Evolutionary conservation across 2,113 vertebrate species (phyloP).

Genomic region (Mormoops blainvillei): DNA sequence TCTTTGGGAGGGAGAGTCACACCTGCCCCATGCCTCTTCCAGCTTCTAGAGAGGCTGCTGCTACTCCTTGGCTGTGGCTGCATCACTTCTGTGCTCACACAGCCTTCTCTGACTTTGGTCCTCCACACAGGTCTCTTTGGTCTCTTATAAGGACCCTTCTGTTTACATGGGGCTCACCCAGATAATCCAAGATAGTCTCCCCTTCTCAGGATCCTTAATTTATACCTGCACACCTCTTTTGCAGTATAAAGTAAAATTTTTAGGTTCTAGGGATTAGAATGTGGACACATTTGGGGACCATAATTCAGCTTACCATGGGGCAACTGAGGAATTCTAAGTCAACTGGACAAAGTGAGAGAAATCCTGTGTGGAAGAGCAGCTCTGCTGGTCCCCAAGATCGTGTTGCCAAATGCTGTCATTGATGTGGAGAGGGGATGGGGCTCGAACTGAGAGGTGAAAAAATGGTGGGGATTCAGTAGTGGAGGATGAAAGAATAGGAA

Average conservation of each 20-base stretch:
- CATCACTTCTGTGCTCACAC: not conserved
- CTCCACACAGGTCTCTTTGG: too few species aligned
- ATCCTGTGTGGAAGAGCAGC: not conserved
- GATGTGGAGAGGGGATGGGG: not conserved
- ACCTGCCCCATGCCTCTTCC: not conserved
- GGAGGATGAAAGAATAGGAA: not conserved
- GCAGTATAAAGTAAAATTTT: not conserved
- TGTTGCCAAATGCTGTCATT: rapidly evolving
- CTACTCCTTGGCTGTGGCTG: rapidly evolving
- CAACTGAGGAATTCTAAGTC: not conserved
- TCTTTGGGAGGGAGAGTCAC: not conserved
- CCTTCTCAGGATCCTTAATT: not conserved
- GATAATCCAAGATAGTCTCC: not conserved
- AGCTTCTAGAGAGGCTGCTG: not conserved
- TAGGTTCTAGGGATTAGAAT: not conserved
- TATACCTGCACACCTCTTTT: not conserved
- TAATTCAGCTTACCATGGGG: not conserved
- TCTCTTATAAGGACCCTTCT: not conserved
- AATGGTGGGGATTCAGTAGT: not conserved
- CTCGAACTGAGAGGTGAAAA: not conserved
- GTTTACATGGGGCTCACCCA: not conserved
- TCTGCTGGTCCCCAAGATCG: not conserved
- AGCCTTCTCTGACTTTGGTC: not conserved
- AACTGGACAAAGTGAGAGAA: not conserved
- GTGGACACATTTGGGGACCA: not conserved